Evolutionary conservation across 2,797 vertebrate genomes (phyloP), one percentile per base, ranked within the genome.

Genomic region (Peromyscus melanophrys): DNA sequence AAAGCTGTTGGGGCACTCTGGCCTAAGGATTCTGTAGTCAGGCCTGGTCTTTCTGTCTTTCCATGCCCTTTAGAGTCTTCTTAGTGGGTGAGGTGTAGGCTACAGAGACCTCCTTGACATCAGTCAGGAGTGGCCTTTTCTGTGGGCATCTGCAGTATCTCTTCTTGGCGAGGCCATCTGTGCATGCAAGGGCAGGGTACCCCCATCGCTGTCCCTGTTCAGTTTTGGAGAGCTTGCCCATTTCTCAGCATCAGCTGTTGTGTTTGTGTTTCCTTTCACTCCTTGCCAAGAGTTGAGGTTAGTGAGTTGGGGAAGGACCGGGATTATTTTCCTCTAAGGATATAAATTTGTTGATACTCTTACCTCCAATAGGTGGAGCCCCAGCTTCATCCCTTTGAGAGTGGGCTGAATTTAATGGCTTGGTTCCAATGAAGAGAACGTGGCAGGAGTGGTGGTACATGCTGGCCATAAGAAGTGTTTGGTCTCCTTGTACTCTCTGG

Each of bases 101-200:
- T 37, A n/a, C 12, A 37, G 63, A 84, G 21, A 55, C 11, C 4
- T 34, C 25, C 29, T n/a, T 73, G 61, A 49, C 29, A 49, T 94
- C n/a, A 34, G 61, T 75, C 37, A 63, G 87, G 29, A 80, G 71
- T n/a, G 61, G 27, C 31, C 59, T 17, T 10, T 6, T 82, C 63
- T 14, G 12, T 2, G 59, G 46, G 11, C 14, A 21, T 27, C 46
- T 17, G 21, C 0, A 8, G 57, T 23, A 10, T 14, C 40, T 43
- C 16, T 6, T 69, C 23, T n/a, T 1, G 12, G 3, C 2, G 94
- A 78, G 31, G 9, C 5, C 77, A 37, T 34, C 17, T 37, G 46
- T 76, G 3, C 0, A 14, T 17, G 12, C 0, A 1, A 16, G 2
- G 12, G 4, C 16, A 63, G 29, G 61, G 21, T 40, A 23, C 4